Percentiles rank a stretch among this genome's conserved stretches.
These are phyloP conservation scores for Tetragonisca angustula DNA, from an alignment of 2,888 invertebrate genomes.

Conservation along the genomic window DNA sequence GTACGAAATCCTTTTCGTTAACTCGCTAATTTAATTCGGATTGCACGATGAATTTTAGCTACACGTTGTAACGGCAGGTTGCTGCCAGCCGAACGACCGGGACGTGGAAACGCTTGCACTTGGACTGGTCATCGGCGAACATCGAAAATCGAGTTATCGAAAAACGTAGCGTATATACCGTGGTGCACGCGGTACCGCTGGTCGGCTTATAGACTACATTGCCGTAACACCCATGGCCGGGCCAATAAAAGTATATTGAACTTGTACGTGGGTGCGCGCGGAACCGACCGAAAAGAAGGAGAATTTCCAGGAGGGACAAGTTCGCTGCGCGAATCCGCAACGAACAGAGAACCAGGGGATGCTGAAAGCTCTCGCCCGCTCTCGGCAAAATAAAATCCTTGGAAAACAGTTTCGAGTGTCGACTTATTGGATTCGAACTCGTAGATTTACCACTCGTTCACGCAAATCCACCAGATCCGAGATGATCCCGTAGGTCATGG, in stretches of 20 bases:
- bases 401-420: constrained; percentile 17
- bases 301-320: constrained; percentile 54
- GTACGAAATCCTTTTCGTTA: neutral
- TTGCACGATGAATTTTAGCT: neutral
- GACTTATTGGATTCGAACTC: neutral
- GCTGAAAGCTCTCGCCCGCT: constrained; percentile 43
- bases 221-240: constrained; percentile 50
- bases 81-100: constrained; percentile 4
- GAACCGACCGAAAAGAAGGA: constrained; percentile 28
- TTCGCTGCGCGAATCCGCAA: constrained; percentile 20
- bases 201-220: constrained; percentile 39
- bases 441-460: neutral
- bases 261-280: constrained; percentile 49
- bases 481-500: too few species aligned
- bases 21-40: neutral
- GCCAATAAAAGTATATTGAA: constrained; percentile 74
- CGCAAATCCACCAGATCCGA: neutral
- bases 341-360: constrained; percentile 29
- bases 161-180: constrained; percentile 23
- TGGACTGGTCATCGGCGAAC: constrained; percentile 15
- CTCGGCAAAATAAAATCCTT: constrained; percentile 33
- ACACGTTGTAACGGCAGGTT: neutral
- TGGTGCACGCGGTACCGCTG: constrained; percentile 16
- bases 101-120: constrained; percentile 7
- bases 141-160: constrained; percentile 45